Base-by-base conservation (phyloP, 2,113 vertebrate genomes). In the Paratilapia polleni region DNA sequence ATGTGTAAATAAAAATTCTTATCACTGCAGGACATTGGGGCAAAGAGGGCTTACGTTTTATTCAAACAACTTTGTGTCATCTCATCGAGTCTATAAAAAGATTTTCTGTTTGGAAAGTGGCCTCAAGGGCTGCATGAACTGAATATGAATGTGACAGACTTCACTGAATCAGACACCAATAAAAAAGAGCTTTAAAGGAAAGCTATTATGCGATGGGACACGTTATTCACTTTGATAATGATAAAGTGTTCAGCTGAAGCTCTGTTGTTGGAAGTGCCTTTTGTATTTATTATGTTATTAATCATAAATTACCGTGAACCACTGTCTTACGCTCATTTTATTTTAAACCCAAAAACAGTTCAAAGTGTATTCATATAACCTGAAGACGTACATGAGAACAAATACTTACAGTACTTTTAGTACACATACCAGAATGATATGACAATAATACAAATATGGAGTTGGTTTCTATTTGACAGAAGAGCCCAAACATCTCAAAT, bases 1-100 rank as follows among this genome's bases (percentile, higher is more conserved):
- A 83, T 49, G 79, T 79, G 49, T 83, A 41, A 90, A 90, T 83
- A 78, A 79, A 85, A 64, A 87, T 60, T 82, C 62, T 61, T 84
- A 80, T 74, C 26, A 52, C 63, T 60, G 66, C 52, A 5, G 12
- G 59, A 86, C 80, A 62, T 8, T 15, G 57, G 70, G 56, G 68
- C 58, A 73, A 63, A 75, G 20, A 28, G 56, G 76, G 19, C 64
- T 79, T 47, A 57, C 43, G 68, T 78, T 87, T 84, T 90, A 86
- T 91, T 89, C 76, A 75, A 58, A 85, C 57, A 78, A 77, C 61
- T 85, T 77, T 73, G 73, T 85, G 82, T 86, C 61, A 41, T 81
- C 24, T 82, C 31, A 57, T 75, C 1, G 26, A 82, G 74, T 79
- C 78, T 54, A 49, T 80, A 63, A 80, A 88, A 85, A 83, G 14